Evolutionary conservation across 2,113 vertebrate genomes (phyloP).

Genomic region (Siniperca knerii): DNA sequence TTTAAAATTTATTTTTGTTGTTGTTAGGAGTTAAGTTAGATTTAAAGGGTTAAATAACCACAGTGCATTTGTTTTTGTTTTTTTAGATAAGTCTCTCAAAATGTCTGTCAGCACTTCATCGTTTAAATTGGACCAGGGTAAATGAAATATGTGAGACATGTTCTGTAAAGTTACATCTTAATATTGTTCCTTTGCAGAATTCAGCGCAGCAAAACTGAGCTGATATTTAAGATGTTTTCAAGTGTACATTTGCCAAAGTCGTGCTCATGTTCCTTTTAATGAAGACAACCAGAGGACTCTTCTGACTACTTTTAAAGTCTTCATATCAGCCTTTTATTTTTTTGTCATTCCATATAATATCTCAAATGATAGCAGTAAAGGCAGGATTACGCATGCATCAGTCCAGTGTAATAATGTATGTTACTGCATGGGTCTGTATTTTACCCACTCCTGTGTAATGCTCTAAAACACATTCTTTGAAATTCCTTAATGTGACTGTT

Average conservation of each 20-base stretch:
- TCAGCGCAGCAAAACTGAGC: slow-evolving; percentile 1
- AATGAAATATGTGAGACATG: neutral
- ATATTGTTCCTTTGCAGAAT: neutral
- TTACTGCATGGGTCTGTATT: slow-evolving; percentile 16
- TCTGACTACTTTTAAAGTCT: neutral
- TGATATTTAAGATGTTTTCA: slow-evolving; percentile 17
- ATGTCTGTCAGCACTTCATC: neutral
- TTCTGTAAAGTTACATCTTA: neutral
- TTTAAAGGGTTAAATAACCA: neutral
- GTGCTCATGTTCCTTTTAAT: neutral
- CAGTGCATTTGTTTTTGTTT: neutral
- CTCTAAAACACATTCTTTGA: neutral
- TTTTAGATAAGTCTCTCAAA: neutral
- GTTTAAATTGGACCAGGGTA: neutral
- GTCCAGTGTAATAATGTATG: neutral
- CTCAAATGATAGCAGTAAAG: slow-evolving; percentile 4
- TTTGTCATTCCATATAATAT: slow-evolving; percentile 32
- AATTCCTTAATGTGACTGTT: neutral
- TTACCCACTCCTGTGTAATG: neutral
- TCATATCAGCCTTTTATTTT: neutral
- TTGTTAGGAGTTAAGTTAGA: neutral
- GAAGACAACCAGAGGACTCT: neutral
- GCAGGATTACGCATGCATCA: neutral
- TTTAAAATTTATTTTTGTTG: neutral
- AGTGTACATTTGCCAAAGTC: slow-evolving; percentile 32